Percentiles rank a stretch among this genome's conserved stretches.
These are phyloP conservation scores for Drosophila meridiana DNA, from an alignment of 2,888 invertebrate species.

Conservation along the genomic window DNA sequence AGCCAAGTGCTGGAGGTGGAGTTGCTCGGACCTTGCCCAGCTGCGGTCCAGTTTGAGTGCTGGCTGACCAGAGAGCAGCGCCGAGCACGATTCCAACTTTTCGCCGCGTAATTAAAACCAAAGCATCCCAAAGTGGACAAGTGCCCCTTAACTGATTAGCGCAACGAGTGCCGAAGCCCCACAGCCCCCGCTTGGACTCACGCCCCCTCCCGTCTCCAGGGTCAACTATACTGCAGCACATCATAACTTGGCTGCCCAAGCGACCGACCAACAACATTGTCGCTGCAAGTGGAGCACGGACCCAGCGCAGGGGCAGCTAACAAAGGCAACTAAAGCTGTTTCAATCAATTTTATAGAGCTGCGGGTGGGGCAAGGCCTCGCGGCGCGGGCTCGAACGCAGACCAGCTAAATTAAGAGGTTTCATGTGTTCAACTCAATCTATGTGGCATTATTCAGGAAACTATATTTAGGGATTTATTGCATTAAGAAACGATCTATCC, in stretches of 20 bases:
- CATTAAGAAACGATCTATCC: too few species aligned
- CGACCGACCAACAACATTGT: constrained; percentile 38
- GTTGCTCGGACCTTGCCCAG: constrained; percentile 5
- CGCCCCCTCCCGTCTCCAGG: not conserved
- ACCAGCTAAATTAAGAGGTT: constrained; percentile 3
- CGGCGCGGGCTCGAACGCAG: not conserved
- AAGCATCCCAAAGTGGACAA: constrained; percentile 76
- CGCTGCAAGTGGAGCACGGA: constrained; percentile 6
- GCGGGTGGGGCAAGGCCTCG: not conserved
- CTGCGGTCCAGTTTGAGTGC: constrained; percentile 19
- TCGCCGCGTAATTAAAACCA: constrained; percentile 79
- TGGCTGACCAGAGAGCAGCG: constrained; percentile 7
- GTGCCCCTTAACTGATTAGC: constrained; percentile 74
- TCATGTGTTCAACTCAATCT: not conserved
- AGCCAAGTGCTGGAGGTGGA: constrained; percentile 42
- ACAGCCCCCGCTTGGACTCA: not conserved
- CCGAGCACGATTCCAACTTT: constrained; percentile 62
- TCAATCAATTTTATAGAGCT: constrained; percentile 17
- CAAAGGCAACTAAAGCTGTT: constrained; percentile 14
- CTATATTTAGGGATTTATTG: not conserved
- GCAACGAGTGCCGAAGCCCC: constrained; percentile 51
- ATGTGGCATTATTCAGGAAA: not conserved
- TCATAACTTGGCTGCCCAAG: constrained; percentile 24
- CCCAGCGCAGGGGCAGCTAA: not conserved
- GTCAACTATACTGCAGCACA: constrained; percentile 1